Percentiles rank a stretch among this genome's conserved stretches.
Conservation (phyloP, 2,888 invertebrate genomes). For the Morpho achilles region DNA sequence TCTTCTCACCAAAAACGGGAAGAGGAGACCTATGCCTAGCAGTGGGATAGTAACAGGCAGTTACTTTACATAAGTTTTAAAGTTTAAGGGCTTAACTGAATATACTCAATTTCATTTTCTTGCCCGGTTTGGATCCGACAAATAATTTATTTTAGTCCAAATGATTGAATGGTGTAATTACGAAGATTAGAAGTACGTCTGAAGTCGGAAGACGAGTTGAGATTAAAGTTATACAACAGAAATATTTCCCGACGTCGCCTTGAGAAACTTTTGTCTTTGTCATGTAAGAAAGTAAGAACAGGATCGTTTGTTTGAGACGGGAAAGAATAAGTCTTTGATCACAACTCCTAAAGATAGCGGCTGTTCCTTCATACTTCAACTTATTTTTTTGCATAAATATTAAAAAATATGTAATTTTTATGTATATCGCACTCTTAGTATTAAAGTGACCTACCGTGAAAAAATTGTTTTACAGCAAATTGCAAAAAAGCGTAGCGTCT, state of each 20-base stretch:
- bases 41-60: too few relatives aligned
- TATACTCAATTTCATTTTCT: neutral
- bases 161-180: constrained; percentile 18
- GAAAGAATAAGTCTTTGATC: constrained; percentile 39
- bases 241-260: constrained; percentile 62
- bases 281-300: constrained; percentile 63
- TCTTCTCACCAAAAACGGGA: too few relatives aligned
- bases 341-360: constrained; percentile 22
- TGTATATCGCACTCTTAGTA: too few relatives aligned
- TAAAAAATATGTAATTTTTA: constrained; percentile 1
- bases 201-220: constrained; percentile 22
- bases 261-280: constrained; percentile 66
- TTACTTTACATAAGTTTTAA: too few relatives aligned
- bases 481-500: too few relatives aligned
- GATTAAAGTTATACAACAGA: constrained; percentile 43
- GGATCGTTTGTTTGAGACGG: constrained; percentile 59
- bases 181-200: constrained; percentile 20
- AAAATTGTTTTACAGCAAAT: too few relatives aligned
- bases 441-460: too few relatives aligned
- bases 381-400: constrained; percentile 17
- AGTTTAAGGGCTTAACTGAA: too few relatives aligned
- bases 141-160: constrained; percentile 9
- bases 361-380: constrained; percentile 21
- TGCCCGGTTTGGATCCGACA: neutral
- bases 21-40: too few relatives aligned